Base-by-base conservation (phyloP, 2,888 invertebrate species). In the Lacanobia oleracea region DNA sequence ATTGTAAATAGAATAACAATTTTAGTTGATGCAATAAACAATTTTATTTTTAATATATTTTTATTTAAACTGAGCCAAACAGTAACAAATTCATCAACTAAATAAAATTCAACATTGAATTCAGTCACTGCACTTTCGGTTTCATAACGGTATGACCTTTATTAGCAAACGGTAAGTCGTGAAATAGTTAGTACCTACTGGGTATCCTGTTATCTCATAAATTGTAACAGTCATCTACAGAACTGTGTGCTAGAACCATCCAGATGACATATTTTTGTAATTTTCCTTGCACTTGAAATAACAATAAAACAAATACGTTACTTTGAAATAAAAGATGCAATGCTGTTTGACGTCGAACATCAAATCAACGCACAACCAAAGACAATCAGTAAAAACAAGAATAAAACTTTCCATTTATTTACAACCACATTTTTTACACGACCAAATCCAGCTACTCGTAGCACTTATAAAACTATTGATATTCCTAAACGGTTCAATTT, bases 351-450 rank as follows among this genome's bases (percentile, higher is more conserved):
- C 9, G 4, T 18, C 18, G 6, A n/a, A 2, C 10, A 63, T n/a
- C 12, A n/a, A 67, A 45, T 57, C 27, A 21, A 7, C 16, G 10
- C 12, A 40, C 2, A 14, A 57, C 23, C 48, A 12, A 6, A 75
- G 18, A 27, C 5, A 43, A 14, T 0, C 0, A 76, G 51, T 1
- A 62, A 57, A 71, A 54, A 27, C 21, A 62, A 62, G 50, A 75
- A 51, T 14, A 62, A 51, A 81, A 77, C 81, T 79, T 81, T 81
- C 82, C 18, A 77, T 81, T 68, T 45, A 72, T 66, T 61, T 51
- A 76, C 37, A 59, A 62, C 40, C 14, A 37, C n/a, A 50, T 65
- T 72, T 79, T 72, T 65, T 57, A n/a, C 10, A 53, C 12, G 56
- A 67, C 56, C 27, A n/a, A 72, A 57, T 54, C 18, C 12, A 33